Base-by-base conservation (phyloP, 2,113 vertebrate species). In the Polyodon spathula region DNA sequence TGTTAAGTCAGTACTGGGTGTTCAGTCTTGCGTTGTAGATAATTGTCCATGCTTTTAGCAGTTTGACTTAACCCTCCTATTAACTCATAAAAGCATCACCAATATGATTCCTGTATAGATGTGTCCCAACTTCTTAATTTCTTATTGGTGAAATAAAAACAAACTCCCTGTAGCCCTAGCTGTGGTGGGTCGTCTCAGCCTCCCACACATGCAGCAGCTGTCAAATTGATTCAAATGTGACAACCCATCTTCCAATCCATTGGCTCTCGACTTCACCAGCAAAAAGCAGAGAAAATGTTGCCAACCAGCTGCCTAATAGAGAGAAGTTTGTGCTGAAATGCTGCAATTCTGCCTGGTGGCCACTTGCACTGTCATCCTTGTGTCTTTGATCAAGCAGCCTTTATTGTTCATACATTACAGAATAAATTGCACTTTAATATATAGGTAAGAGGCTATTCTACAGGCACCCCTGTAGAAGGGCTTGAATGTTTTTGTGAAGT, bases 181-280 rank as follows among this genome's bases (percentile, higher is more conserved):
- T 53, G 63, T 37, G n/a, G n/a, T 41, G 41, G 57, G 12, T 8
- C 48, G 40, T 50, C 57, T 42, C 56, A 44, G 56, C 50, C 58
- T 64, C 55, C 61, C 11, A 40, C 51, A 42, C 62, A 53, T 17
- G 51, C 63, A 16, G 15, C 7, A 57, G 51, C 57, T 59, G 50
- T 64, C 63, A 64, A 57, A 46, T 17, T 51, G 57, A 64, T 64
- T 57, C 63, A 64, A 57, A 56, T 53, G 51, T 59, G 63, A 64
- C 44, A 51, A 52, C 51, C 50, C 58, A 40, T 64, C 48, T 64
- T 64, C 62, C 63, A 64, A 50, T 59, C 57, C 63, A 54, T 27
- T 51, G 51, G 14, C 57, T 59, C 57, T 58, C 27, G 57, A 64
- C 57, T 54, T 54, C 50, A 51, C 51, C 40, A 54, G 63, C 57